phyloP scores from a whole-genome alignment of 2,888 invertebrate species.

The Plagiodera versicolora region DNA sequence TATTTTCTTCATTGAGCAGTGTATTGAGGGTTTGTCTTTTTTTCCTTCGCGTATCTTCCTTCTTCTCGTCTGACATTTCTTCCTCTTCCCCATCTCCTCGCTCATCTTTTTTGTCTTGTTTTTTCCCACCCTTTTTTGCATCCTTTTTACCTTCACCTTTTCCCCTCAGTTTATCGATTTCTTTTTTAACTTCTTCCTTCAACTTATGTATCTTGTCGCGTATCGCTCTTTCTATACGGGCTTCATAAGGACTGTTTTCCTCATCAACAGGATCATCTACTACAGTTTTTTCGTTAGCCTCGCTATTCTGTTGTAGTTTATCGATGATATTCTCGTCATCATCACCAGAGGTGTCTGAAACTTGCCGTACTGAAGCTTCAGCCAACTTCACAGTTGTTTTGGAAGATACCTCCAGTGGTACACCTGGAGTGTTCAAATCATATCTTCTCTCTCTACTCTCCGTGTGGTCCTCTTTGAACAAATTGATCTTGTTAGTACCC shows the following conservation, averaged over 20 bases:
- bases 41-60: constrained; percentile 32
- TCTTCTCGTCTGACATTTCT: not conserved
- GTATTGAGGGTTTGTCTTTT: constrained; percentile 40
- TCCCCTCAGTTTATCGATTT: constrained; percentile 32
- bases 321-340: constrained; percentile 9
- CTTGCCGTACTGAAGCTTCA: not conserved
- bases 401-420: not conserved
- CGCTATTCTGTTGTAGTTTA: not conserved
- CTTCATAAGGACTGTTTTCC: constrained; percentile 30
- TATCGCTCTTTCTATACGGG: constrained; percentile 40
- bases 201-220: constrained; percentile 40
- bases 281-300: constrained; percentile 5
- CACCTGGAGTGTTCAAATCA: not conserved
- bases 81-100: not conserved
- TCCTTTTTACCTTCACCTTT: not conserved
- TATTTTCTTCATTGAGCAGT: constrained; percentile 46
- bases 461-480: constrained; percentile 29
- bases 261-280: not conserved
- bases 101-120: not conserved
- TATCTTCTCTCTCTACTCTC: constrained; percentile 20
- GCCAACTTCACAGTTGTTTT: not conserved
- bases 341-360: not conserved
- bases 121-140: not conserved
- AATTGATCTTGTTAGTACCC: constrained; percentile 36
- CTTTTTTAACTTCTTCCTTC: constrained; percentile 43